A percentile compares a stretch with the other conserved stretches of the same genome.
phyloP scores from a whole-genome alignment of 2,797 vertebrate genomes.

The Premnoplex brunnescens region DNA sequence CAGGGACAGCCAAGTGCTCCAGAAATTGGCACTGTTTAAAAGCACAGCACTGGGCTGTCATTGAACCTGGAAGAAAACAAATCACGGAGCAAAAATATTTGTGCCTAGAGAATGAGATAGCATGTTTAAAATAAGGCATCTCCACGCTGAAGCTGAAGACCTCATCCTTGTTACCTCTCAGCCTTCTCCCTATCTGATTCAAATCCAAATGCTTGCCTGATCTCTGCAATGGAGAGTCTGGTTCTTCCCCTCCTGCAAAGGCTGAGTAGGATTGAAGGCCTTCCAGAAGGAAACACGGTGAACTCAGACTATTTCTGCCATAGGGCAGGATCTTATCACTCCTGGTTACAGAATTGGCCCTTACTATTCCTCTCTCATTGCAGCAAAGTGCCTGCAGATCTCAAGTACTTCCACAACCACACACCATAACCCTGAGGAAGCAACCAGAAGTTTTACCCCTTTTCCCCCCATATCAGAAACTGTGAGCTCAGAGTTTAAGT shows the following conservation, averaged over 20 bases:
- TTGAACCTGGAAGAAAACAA: neutral
- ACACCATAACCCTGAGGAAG: neutral
- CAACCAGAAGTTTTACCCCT: neutral
- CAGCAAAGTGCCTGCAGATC: neutral
- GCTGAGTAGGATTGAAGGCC: neutral
- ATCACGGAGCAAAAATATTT: neutral
- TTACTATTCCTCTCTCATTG: neutral
- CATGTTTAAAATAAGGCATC: neutral
- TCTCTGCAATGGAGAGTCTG: rapidly evolving
- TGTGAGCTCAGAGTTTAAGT: neutral
- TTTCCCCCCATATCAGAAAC: neutral
- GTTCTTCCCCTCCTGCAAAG: neutral
- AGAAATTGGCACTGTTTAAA: neutral
- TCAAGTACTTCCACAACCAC: neutral
- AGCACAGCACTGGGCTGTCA: neutral
- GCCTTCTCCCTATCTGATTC: neutral
- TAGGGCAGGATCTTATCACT: neutral
- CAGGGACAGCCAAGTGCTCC: neutral
- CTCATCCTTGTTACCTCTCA: neutral
- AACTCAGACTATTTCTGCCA: neutral
- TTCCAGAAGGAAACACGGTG: neutral
- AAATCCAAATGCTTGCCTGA: neutral
- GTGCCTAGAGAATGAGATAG: neutral
- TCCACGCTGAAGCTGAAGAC: neutral
- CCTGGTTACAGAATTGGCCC: neutral